Evolutionary conservation across 2,888 invertebrate genomes (phyloP).

Genomic region (Aplocera efformata): DNA sequence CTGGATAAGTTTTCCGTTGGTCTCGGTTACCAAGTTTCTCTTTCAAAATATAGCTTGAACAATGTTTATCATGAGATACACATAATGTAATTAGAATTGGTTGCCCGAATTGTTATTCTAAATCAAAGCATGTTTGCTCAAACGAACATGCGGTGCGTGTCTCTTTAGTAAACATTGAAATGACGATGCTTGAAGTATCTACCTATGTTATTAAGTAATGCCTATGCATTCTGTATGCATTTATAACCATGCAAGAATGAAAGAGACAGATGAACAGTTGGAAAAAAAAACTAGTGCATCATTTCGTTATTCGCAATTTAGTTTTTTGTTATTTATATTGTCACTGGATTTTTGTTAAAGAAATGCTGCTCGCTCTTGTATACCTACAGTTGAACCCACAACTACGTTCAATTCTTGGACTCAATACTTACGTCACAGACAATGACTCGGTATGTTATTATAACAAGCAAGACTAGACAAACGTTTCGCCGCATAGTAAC

Average conservation of each 20-base stretch:
- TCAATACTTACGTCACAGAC: slow-evolving; percentile 40
- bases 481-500: slow-evolving; percentile 54
- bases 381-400: slow-evolving; percentile 6
- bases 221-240: slow-evolving; percentile 18
- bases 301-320: too few species aligned
- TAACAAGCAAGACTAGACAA: slow-evolving; percentile 42
- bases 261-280: too few species aligned
- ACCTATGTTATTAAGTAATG: slow-evolving; percentile 10
- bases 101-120: background rate
- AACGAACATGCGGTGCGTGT: slow-evolving; percentile 21
- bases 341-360: too few species aligned
- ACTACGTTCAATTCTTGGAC: background rate
- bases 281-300: too few species aligned
- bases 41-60: slow-evolving; percentile 7
- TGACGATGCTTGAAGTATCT: slow-evolving; percentile 9
- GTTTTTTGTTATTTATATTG: too few species aligned
- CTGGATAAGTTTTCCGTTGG: slow-evolving; percentile 43
- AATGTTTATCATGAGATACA: too few species aligned
- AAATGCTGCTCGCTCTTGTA: slow-evolving; percentile 2
- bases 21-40: slow-evolving; percentile 23
- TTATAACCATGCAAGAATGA: slow-evolving; percentile 10
- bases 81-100: too few species aligned
- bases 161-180: slow-evolving; percentile 27
- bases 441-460: slow-evolving; percentile 46
- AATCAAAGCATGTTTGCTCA: slow-evolving; percentile 12